These are phyloP conservation scores for Dipodomys merriami DNA, from an alignment of 2,113 vertebrate genomes.

Conservation along the genomic window DNA sequence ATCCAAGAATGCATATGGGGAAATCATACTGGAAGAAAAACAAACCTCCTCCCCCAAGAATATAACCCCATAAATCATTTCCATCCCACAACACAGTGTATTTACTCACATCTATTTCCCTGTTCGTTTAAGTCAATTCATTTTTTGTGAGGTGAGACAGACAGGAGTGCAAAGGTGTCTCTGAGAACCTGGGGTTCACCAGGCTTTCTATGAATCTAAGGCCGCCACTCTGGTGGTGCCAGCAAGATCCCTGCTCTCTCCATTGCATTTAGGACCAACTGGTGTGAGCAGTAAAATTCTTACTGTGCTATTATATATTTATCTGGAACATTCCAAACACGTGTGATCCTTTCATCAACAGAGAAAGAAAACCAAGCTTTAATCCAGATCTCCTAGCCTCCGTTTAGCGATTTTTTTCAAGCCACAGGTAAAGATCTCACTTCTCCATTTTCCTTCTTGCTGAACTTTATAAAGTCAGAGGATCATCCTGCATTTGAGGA, in stretches of 20 bases:
- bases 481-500: background rate
- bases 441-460: background rate
- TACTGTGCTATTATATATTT: background rate
- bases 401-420: background rate
- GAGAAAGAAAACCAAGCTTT: background rate
- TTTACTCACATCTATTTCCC: background rate
- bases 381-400: background rate
- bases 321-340: background rate
- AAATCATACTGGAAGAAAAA: background rate
- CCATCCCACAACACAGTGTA: background rate
- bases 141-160: background rate
- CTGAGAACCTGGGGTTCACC: background rate
- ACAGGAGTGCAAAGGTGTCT: background rate
- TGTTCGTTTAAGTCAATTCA: background rate
- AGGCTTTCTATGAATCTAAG: background rate
- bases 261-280: background rate
- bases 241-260: no score
- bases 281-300: background rate
- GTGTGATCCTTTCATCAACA: background rate
- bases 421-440: background rate
- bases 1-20: background rate
- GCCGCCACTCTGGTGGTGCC: background rate
- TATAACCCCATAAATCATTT: no score
- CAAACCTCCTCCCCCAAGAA: no score
- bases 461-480: background rate